Evolutionary conservation across 2,797 vertebrate genomes (phyloP), one percentile per base, ranked within the genome.

Genomic region (Sebastiscus tertius): DNA sequence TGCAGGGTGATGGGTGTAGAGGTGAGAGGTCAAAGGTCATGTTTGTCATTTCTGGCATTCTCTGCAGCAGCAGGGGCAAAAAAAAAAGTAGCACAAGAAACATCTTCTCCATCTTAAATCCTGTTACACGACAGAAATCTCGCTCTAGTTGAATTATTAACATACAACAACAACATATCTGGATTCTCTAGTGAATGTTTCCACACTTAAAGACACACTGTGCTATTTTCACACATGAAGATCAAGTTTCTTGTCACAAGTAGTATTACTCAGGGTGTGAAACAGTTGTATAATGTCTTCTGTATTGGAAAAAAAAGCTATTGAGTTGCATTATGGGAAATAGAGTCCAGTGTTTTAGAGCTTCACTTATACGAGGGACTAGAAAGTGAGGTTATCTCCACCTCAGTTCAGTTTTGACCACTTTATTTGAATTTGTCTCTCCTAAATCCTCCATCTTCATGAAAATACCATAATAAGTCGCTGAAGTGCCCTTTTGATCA

Each of bases 1-100:
- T 13, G 68, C 8, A 24, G 64, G 36, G 56, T 27, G n/a, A 68
- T 14, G 73, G 62, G 3, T 4, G 20, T 2, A 27, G 63, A 65
- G 72, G 64, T 85, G 4, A 85, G 22, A 84, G 67, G 84, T 87
- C 22, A 81, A 34, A 83, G 88, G 75, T 88, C 71, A 67, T n/a
- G 58, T 74, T 83, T 73, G 60, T 39, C 55, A 81, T 69, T 75
- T 72, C 66, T 72, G 74, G 42, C 16, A 70, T 85, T 74, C 49
- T 78, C 27, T 70, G 27, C 54, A 1, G 18, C 14, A 0, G 58
- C 5, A 20, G 12, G 55, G 5, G 9, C 10, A 4, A 29, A 27
- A 36, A 27, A 29, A 39, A 42, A 31, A 54, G 46, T 11, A 54
- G 16, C 22, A 8, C 1, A 20, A 18, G 12, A 60, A 67, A 58